Conservation (phyloP, 2,888 invertebrate genomes). For the Drosophila setosimentum region DNA sequence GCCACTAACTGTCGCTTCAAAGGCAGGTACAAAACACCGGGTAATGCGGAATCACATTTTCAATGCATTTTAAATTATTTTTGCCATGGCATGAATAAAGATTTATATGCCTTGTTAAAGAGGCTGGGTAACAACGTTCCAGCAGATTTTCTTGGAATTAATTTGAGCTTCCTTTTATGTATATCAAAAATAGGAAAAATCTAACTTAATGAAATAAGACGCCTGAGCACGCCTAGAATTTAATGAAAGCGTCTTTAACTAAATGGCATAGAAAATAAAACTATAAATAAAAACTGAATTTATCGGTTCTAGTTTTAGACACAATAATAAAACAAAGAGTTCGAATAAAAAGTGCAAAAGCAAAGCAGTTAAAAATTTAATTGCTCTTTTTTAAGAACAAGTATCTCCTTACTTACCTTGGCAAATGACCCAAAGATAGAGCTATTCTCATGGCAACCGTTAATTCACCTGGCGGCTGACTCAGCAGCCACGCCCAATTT, state of each 20-base stretch:
- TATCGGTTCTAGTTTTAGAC: background rate
- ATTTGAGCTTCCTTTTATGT: conserved; percentile 5
- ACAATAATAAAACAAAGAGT: background rate
- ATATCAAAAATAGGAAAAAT: background rate
- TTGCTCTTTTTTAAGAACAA: background rate
- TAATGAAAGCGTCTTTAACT: background rate
- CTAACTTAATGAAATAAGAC: background rate
- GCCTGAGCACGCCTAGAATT: background rate
- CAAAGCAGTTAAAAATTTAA: conserved; percentile 4
- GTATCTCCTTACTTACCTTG: conserved; percentile 7
- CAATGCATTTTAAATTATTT: conserved; percentile 46
- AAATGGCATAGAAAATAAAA: background rate
- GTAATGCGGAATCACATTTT: background rate
- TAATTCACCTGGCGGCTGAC: conserved; percentile 43
- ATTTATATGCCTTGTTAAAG: background rate
- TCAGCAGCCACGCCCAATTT: conserved; percentile 61
- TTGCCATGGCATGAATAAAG: conserved; percentile 1
- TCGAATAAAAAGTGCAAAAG: background rate
- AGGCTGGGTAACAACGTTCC: background rate
- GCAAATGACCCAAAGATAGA: conserved; percentile 19
- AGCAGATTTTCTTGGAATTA: conserved; percentile 2
- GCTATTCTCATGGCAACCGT: conserved; percentile 32
- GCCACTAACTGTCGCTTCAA: background rate
- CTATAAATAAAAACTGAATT: background rate
- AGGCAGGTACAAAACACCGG: background rate